Percentiles rank a stretch among this genome's conserved stretches.
Evolutionary conservation across 2,113 vertebrate genomes (phyloP).

Genomic region (Aegotheles bennettii): DNA sequence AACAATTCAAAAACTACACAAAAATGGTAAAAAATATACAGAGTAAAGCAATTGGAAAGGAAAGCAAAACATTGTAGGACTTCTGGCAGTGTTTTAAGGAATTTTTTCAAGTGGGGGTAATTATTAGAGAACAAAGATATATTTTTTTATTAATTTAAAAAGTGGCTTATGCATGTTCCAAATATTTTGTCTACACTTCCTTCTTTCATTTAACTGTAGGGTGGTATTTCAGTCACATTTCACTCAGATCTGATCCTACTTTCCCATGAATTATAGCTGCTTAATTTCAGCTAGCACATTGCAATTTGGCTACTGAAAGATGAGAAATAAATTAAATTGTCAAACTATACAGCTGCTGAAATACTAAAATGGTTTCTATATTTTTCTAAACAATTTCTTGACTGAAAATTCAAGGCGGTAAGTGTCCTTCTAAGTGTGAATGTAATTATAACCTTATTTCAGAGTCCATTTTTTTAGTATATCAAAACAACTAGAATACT

Average conservation of each 20-base stretch:
- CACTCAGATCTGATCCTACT: background rate
- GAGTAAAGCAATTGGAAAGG: background rate
- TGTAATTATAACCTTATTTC: background rate
- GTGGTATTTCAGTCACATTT: background rate
- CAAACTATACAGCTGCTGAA: background rate
- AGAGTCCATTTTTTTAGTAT: background rate
- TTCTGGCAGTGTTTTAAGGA: background rate
- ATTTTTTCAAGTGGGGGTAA: background rate
- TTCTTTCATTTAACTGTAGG: background rate
- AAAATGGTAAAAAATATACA: background rate
- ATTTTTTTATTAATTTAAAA: background rate
- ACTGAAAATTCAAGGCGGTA: background rate
- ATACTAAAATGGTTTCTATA: background rate
- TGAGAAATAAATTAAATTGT: background rate
- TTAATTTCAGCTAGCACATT: background rate
- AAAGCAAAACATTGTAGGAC: background rate
- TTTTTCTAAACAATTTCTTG: background rate
- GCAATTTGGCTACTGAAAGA: background rate
- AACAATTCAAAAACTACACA: background rate
- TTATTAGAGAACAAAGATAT: background rate
- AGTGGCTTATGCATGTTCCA: background rate
- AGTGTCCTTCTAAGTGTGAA: too few relatives aligned
- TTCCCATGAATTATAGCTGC: background rate
- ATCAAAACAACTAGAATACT: background rate
- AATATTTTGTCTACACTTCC: background rate